Base-by-base conservation (phyloP, 1,140 invertebrate genomes). In the Musca vetustissima region DNA sequence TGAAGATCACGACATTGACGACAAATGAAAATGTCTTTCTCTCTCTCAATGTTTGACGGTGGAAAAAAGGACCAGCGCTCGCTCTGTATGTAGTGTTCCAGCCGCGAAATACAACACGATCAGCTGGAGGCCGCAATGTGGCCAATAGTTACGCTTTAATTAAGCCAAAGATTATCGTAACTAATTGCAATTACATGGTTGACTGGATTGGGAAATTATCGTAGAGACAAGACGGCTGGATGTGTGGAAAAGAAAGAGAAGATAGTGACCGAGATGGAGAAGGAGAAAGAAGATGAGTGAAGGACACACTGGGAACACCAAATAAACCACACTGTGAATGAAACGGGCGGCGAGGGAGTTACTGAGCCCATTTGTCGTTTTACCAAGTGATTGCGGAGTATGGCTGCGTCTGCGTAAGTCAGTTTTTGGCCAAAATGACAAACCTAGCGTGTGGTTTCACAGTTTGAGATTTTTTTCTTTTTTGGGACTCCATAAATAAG, bases 121-220 rank as follows among this genome's bases (percentile, higher is more conserved):
- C 55, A 59, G 55, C 25, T 59, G 55, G 55, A 59, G 24, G 55
- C 55, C 55, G 32, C 55, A 59, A 59, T 59, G 55, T 59, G 55
- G 55, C 55, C 55, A 59, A 59, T 28, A 59, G 55, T 32, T 59
- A 59, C 15, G 55, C 55, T 59, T 59, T 59, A 59, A 59, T 59
- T 59, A 59, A 59, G 55, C 55, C 55, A 59, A 59, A 24, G 55
- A 59, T 59, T 59, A 59, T 32, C 55, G 55, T 59, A 59, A 59
- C 55, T 32, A 32, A 59, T 59, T 59, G 55, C 25, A 32, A 59
- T 59, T 59, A 59, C 55, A 59, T 59, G 55, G 55, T 59, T n/a
- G 55, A n/a, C 55, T n/a, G 55, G 25, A 22, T 55, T 55, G 52
- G 21, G 24, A 55, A 55, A 24, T 24, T 55, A 28, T 28, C 28